Conservation (phyloP, 1,140 invertebrate genomes). For the Mesaphorura yosii region DNA sequence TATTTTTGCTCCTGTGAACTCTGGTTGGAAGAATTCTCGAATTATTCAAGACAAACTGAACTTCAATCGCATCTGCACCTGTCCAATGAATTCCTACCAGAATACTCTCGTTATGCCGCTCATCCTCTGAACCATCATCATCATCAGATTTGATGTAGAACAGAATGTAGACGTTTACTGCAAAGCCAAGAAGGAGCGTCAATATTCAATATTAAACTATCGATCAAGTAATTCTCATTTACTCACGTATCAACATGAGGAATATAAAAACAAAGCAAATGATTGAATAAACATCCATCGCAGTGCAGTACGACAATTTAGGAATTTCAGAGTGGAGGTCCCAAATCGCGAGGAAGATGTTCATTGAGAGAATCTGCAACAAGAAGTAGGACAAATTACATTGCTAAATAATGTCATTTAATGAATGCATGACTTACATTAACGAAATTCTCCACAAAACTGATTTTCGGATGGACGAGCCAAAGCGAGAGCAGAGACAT, state of each 20-base stretch:
- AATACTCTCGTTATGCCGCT: too few relatives aligned
- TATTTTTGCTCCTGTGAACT: too few relatives aligned
- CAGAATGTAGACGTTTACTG: slow-evolving; percentile 5
- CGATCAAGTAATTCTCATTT: background rate
- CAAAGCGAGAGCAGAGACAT: slow-evolving; percentile 8
- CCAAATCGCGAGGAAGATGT: background rate
- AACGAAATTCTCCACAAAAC: slow-evolving; percentile 8
- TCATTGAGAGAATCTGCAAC: background rate
- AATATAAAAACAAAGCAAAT: slow-evolving; percentile 2
- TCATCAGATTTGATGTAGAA: slow-evolving; percentile 37
- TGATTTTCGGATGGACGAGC: slow-evolving; percentile 16
- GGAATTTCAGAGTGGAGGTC: background rate
- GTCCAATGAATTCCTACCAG: too few relatives aligned
- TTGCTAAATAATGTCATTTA: background rate
- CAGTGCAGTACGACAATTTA: background rate
- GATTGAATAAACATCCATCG: background rate
- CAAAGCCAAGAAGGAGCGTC: background rate
- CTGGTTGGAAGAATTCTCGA: too few relatives aligned
- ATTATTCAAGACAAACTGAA: too few relatives aligned
- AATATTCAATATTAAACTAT: background rate
- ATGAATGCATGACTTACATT: slow-evolving; percentile 2
- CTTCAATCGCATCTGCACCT: too few relatives aligned
- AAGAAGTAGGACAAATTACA: background rate
- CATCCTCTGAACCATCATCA: slow-evolving; percentile 42
- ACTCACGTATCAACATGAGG: background rate